Evolutionary conservation across 1,140 invertebrate genomes (phyloP), one percentile per base, ranked within the genome.

Genomic region (Nixonia krombeini): DNA sequence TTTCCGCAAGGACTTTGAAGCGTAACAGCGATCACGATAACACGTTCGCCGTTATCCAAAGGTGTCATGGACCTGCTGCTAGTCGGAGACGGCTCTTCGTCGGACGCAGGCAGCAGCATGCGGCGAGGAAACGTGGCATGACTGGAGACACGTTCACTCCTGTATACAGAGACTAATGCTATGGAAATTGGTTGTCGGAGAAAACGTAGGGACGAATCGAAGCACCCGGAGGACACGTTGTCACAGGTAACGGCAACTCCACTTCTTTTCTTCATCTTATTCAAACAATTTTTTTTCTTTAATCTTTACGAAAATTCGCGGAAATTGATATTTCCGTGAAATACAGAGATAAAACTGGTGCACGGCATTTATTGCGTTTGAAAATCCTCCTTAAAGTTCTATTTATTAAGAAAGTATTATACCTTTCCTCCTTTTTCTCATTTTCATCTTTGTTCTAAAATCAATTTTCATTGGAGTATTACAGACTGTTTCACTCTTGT

Each of bases 141-240:
- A 69, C 55, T 53, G 23, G 33, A 64, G 47, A 56, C 45, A 68
- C 49, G 64, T 72, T 74, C 67, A 65, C 69, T 41, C 51, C 63
- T 52, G 66, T 67, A 71, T 76, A 74, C 72, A 63, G 45, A 62
- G 68, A 61, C 67, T 82, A 83, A 83, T 81, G 71, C 68, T 77
- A 83, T 82, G 80, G 81, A 83, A 82, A 83, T 83, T 82, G 78
- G 75, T 82, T 79, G 77, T 78, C 76, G 70, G 59, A 69, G 62
- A 67, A 76, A 80, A 78, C 79, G 72, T 79, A 72, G 69, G 68
- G 55, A 72, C 50, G 49, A 44, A 70, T 66, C 68, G 69, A 72
- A 57, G 52, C 67, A 51, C 56, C 25, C 37, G 65, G 58, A 66
- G 47, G 44, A 56, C 57, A 31, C 50, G 41, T 52, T 52, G 45